Conservation (phyloP, 2,113 vertebrate genomes). For the Hylia prasina region DNA sequence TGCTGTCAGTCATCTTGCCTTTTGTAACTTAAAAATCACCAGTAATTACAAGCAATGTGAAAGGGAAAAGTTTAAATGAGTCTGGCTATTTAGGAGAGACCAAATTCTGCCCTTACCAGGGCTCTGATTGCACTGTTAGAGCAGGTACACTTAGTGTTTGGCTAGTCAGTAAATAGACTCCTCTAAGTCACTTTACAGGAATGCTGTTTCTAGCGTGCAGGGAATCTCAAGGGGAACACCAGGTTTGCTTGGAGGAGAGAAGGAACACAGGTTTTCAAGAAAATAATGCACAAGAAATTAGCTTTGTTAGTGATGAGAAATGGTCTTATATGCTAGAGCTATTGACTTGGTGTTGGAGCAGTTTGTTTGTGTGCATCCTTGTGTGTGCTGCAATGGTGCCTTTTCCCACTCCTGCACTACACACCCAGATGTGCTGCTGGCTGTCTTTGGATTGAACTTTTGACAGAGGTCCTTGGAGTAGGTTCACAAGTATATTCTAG, state of each 20-base stretch:
- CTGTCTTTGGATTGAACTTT: neutral
- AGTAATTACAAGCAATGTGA: neutral
- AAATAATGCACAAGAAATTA: neutral
- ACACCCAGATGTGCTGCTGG: neutral
- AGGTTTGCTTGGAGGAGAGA: neutral
- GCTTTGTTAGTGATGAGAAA: neutral
- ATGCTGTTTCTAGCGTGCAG: neutral
- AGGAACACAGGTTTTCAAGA: neutral
- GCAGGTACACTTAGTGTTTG: neutral
- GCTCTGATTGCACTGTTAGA: neutral
- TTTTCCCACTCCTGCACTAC: neutral
- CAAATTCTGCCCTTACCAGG: neutral
- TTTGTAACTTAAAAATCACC: neutral
- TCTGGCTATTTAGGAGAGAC: neutral
- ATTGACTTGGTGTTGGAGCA: neutral
- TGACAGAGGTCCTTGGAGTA: neutral
- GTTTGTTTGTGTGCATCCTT: neutral
- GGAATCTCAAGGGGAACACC: neutral
- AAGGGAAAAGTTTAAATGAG: neutral
- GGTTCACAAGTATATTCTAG: neutral
- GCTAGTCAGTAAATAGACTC: neutral
- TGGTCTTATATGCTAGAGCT: neutral
- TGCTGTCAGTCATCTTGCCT: neutral
- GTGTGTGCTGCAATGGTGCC: neutral
- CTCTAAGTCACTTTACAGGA: neutral